phyloP scores from a whole-genome alignment of 2,888 invertebrate species.

The Sesia apiformis region DNA sequence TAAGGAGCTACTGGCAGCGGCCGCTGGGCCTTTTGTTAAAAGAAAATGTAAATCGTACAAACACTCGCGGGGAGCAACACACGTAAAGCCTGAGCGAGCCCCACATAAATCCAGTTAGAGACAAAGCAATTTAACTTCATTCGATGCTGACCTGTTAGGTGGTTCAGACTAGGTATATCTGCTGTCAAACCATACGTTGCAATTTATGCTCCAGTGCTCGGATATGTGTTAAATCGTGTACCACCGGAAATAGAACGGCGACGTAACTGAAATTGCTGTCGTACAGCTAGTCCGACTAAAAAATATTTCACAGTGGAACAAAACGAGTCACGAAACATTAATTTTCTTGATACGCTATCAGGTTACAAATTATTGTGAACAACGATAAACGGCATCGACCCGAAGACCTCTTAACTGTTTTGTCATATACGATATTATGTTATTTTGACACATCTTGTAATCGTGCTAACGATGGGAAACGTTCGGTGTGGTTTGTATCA shows the following conservation, averaged over 20 bases:
- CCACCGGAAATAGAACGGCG: not conserved
- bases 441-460: no score
- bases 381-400: no score
- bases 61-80: constrained; percentile 5
- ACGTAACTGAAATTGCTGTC: not conserved
- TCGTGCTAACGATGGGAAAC: not conserved
- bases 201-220: constrained; percentile 2
- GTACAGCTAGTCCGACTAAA: no score
- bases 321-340: no score
- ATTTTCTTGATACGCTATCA: no score
- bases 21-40: constrained; percentile 29
- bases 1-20: constrained; percentile 32
- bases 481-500: not conserved
- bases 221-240: not conserved
- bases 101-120: constrained; percentile 33
- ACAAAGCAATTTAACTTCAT: constrained; percentile 43
- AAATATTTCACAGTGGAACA: no score
- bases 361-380: no score
- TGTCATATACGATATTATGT: no score
- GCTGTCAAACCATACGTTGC: constrained; percentile 14
- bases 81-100: constrained; percentile 4
- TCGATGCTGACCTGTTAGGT: constrained; percentile 23
- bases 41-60: constrained; percentile 39
- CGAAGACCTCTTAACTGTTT: no score
- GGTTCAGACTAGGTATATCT: constrained; percentile 17